A percentile compares a stretch with the other conserved stretches of the same genome.
Evolutionary conservation across 92 coral and sea anemone genomes (phyloP).

Genomic region (Heliopora coerulea): DNA sequence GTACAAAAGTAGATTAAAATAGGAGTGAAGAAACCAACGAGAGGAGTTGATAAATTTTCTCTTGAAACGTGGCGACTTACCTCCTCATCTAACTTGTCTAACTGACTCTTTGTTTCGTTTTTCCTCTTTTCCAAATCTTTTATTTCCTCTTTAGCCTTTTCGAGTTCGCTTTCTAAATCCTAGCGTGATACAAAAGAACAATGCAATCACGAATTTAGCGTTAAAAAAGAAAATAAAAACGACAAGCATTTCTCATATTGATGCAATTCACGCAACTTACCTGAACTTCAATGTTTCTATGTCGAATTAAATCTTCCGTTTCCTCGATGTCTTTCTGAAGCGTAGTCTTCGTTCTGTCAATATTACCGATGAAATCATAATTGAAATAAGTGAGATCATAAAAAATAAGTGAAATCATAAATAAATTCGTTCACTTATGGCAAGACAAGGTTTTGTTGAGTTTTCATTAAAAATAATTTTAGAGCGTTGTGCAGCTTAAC

Average conservation of each 20-base stretch:
- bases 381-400: no score
- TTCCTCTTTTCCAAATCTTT: constrained; percentile 80
- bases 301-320: constrained; percentile 87
- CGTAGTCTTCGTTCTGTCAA: constrained; percentile 69
- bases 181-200: no score
- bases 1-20: no score
- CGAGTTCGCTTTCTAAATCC: constrained; percentile 88
- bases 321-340: constrained; percentile 91
- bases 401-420: no score
- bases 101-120: constrained; percentile 70
- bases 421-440: no score
- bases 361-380: no score
- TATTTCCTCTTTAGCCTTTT: constrained; percentile 79
- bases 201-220: no score
- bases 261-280: no score
- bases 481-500: no score
- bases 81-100: constrained; percentile 90
- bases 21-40: background rate
- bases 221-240: constrained; percentile 1
- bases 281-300: constrained; percentile 92
- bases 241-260: background rate
- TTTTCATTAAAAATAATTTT: no score
- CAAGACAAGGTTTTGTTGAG: no score
- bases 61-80: constrained; percentile 53
- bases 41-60: background rate